Evolutionary conservation across 2,113 vertebrate genomes (phyloP), one percentile per base, ranked within the genome.

Genomic region (Excalfactoria chinensis): DNA sequence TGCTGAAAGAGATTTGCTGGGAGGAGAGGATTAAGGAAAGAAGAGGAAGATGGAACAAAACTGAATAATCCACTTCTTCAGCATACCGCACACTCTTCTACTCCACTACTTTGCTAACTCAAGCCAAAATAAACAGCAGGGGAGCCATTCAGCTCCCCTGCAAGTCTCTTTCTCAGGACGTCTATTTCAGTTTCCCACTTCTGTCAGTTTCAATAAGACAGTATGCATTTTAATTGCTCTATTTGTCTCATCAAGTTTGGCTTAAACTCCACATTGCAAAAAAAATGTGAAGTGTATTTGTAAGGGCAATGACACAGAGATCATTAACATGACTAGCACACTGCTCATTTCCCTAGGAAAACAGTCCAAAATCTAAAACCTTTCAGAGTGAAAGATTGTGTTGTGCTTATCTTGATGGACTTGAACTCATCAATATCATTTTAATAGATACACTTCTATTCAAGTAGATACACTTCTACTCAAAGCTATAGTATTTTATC

Each of bases 21-120:
- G 32, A 83, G 15, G 7, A 7, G 13, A 64, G 23, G 49, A 95
- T 79, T 92, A 93, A 56, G 40, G 77, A 92, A 69, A 88, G 41
- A 88, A 76, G 80, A 87, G 44, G 40, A 91, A 89, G 82, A 89
- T 15, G 22, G 9, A 93, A 43, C 43, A 93, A 63, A 63, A 78
- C 11, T 51, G 59, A 93, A 63, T 32, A 87, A 88, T 6, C 40
- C 25, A 18, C 25, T 59, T 67, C 51, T 73, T 87, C 22, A 88
- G 9, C 43, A 67, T 13, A 73, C 7, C 37, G 71, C 7, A 16
- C 32, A 44, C 12, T 71, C 32, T 48, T 66, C 48, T 40, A 48
- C 30, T 53, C 32, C 0, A 1, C 5, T 46, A n/a, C 7, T 11
- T 22, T 32, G 37, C 15, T 82, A 82, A 64, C 53, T 75, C 44